Percentiles rank a stretch among this genome's conserved stretches.
These are phyloP conservation scores for Brachyrhaphis roseni DNA, from an alignment of 2,797 vertebrate species.

Conservation along the genomic window DNA sequence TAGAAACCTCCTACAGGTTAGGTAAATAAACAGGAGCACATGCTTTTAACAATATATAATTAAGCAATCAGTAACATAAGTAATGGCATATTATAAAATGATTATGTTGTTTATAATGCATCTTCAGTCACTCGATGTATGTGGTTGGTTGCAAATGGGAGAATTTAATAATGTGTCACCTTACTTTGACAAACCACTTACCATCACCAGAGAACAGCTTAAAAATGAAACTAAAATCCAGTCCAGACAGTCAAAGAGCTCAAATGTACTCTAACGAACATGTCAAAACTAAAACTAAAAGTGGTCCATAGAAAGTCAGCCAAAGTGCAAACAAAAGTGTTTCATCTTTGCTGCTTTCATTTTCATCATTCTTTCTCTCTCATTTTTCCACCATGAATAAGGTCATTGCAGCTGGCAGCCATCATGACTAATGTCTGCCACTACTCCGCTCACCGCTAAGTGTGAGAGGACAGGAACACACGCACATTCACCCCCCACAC, in stretches of 20 bases:
- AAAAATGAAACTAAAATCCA: neutral
- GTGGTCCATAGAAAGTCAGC: neutral
- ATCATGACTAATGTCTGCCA: conserved; percentile 58
- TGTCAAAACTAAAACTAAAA: conserved; percentile 1
- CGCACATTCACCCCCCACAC: neutral
- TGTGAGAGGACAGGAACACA: conserved; percentile 34
- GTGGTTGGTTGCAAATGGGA: neutral
- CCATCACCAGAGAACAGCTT: neutral
- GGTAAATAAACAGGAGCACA: neutral
- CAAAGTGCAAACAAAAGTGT: neutral
- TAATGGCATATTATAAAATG: neutral
- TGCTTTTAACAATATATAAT: neutral
- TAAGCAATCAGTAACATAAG: neutral
- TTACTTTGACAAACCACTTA: neutral
- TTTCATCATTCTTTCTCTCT: conserved; percentile 36
- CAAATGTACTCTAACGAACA: neutral
- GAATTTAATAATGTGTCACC: neutral
- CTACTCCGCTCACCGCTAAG: conserved; percentile 53
- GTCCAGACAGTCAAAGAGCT: neutral
- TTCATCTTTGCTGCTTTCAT: conserved; percentile 32
- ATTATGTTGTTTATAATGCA: neutral
- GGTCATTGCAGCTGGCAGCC: conserved; percentile 71
- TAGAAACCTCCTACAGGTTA: neutral
- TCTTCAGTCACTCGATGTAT: neutral
- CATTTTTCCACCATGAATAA: conserved; percentile 59